Percentiles rank a stretch among this genome's conserved stretches.
phyloP scores from a whole-genome alignment of 1,140 invertebrate genomes.

The Bombus fervidus region DNA sequence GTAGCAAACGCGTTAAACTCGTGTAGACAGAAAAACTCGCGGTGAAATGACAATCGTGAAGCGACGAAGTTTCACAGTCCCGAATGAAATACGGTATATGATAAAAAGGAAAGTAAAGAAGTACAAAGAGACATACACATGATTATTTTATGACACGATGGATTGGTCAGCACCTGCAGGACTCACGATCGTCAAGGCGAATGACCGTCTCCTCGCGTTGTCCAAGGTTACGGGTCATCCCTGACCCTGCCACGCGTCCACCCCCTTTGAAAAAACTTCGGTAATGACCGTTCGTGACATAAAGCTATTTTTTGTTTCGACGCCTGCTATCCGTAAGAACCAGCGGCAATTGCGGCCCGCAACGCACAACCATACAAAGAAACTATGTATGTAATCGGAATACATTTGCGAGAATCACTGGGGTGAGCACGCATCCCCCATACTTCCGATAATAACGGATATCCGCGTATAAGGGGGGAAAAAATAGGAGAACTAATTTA shows the following conservation, averaged over 20 bases:
- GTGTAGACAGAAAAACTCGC: too few species aligned
- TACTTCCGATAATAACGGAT: slow-evolving; percentile 39
- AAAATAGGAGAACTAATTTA: slow-evolving; percentile 16
- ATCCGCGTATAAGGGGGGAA: slow-evolving; percentile 5
- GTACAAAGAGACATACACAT: not conserved
- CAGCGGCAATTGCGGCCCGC: slow-evolving; percentile 44
- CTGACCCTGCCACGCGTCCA: slow-evolving; percentile 60
- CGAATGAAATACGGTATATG: not conserved
- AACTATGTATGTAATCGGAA: slow-evolving; percentile 60
- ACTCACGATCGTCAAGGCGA: slow-evolving; percentile 33
- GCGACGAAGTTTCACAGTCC: not conserved
- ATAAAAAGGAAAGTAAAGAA: not conserved
- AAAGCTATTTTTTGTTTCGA: slow-evolving; percentile 66
- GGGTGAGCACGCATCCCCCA: slow-evolving; percentile 27
- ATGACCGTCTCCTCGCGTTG: slow-evolving; percentile 48
- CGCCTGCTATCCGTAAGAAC: slow-evolving; percentile 46
- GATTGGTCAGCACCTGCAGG: slow-evolving; percentile 22
- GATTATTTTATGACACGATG: slow-evolving; percentile 37
- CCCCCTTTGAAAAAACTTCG: slow-evolving; percentile 30
- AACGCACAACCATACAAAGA: slow-evolving; percentile 31
- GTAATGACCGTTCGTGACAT: slow-evolving; percentile 68
- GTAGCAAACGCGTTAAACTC: too few species aligned
- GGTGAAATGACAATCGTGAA: not conserved
- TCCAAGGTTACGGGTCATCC: slow-evolving; percentile 66
- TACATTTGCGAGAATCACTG: slow-evolving; percentile 35